Percentiles rank a stretch among this genome's conserved stretches.
These are phyloP conservation scores for Lemur catta DNA, from an alignment of 2,797 vertebrate species.

Conservation along the genomic window DNA sequence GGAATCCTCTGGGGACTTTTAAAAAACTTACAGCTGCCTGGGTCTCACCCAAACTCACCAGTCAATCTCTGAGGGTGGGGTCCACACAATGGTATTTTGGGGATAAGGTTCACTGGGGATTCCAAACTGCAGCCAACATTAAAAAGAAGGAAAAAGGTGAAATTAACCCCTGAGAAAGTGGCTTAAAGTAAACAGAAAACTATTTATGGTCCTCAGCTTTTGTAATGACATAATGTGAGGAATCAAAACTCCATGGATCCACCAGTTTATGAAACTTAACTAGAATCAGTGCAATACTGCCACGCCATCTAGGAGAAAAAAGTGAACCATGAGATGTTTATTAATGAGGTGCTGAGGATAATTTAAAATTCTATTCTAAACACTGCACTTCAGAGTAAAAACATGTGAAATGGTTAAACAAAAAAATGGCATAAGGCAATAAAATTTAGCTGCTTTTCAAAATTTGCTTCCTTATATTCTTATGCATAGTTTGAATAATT, in stretches of 20 bases:
- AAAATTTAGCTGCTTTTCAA: not conserved
- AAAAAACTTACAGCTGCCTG: not conserved
- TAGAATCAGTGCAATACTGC: not conserved
- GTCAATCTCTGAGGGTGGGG: not conserved
- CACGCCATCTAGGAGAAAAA: not conserved
- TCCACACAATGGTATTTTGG: not conserved
- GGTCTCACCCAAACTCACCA: not conserved
- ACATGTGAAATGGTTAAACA: not conserved
- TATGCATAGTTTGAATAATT: not conserved
- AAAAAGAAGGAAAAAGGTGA: not conserved
- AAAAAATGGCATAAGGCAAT: not conserved
- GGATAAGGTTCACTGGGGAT: not conserved
- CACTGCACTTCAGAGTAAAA: not conserved
- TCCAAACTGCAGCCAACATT: not conserved
- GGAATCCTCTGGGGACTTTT: not conserved
- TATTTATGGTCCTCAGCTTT: not conserved
- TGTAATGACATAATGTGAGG: not conserved
- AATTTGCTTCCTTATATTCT: not conserved
- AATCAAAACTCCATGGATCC: not conserved
- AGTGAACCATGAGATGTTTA: not conserved
- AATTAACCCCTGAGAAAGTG: not conserved
- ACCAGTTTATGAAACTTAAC: not conserved
- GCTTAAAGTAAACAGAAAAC: not conserved
- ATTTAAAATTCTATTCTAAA: not conserved
- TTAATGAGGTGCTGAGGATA: not conserved